Evolutionary conservation across 2,797 vertebrate species (phyloP).

Genomic region (Apogon talboti): DNA sequence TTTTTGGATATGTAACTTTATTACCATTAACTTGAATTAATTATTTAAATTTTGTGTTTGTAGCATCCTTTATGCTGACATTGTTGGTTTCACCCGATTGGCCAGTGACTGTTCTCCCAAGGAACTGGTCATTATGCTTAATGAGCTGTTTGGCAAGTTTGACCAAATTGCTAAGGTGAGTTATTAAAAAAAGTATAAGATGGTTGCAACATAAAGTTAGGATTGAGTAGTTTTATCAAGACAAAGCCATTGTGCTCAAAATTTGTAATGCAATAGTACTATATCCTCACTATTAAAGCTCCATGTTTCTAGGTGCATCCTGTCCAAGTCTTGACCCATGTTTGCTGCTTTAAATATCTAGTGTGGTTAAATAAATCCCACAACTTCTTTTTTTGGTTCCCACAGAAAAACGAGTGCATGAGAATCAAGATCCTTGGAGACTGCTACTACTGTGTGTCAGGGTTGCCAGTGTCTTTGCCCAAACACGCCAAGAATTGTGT

Average conservation of each 20-base stretch:
- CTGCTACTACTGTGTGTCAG: slow-evolving; percentile 99
- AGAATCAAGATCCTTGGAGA: slow-evolving; percentile 99
- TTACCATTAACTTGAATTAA: neutral
- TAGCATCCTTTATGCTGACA: slow-evolving; percentile 98
- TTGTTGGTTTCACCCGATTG: slow-evolving; percentile 95
- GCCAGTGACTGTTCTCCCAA: slow-evolving; percentile 99
- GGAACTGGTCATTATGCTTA: slow-evolving; percentile 96
- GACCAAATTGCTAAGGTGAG: slow-evolving; percentile 98
- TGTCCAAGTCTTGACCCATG: neutral
- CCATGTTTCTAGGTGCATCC: neutral
- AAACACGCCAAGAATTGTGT: slow-evolving; percentile 97
- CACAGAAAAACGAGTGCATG: slow-evolving; percentile 98
- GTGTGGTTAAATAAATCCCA: slow-evolving; percentile 5
- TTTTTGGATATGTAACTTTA: neutral
- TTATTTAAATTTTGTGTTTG: slow-evolving; percentile 23
- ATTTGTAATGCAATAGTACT: neutral
- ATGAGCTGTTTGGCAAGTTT: slow-evolving; percentile 97
- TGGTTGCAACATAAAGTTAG: neutral
- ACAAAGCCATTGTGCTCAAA: slow-evolving; percentile 3
- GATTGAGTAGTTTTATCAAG: slow-evolving; percentile 16
- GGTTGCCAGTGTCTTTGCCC: slow-evolving; percentile 94
- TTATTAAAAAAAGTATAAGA: neutral
- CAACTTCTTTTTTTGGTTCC: slow-evolving; percentile 12
- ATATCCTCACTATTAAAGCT: neutral
- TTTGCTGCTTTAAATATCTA: neutral